Base-by-base conservation (phyloP, 2,797 vertebrate genomes). In the Brachyrhaphis roseni region DNA sequence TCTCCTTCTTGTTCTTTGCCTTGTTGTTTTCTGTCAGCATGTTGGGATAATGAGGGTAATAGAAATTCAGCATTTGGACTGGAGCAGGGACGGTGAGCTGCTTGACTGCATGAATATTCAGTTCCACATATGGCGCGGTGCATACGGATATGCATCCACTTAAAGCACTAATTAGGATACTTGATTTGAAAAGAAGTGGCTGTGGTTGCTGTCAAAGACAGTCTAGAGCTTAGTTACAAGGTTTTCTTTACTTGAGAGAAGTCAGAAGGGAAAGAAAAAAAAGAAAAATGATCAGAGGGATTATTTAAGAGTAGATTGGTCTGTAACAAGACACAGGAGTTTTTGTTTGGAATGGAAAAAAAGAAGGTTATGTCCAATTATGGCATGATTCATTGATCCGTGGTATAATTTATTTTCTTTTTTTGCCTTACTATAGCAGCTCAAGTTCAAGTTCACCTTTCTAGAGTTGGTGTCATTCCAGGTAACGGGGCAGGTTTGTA, bases 61-160 rank as follows among this genome's bases (percentile, higher is more conserved):
- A 87, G 84, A 89, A 90, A 80, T 43, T 75, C 83, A 78, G 83
- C 77, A 59, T 89, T 92, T 72, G 85, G 87, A 84, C 86, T 79
- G 4, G 81, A 85, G 88, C 75, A 10, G 85, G 84, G 87, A 87
- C 85, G 81, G 81, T 80, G 78, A 64, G 83, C 89, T 85, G 80
- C 41, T 82, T 4, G 81, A 64, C 87, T 47, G 39, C 91, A 96
- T 96, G 94, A 94, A 96, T 96, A 96, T 96, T 96, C 93, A 95
- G 86, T 26, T 78, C 82, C 49, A 84, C 95, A 95, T 95, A 95
- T 95, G 95, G 94, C 59, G 72, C 71, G 0, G 75, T 49, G 89
- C 93, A 87, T 89, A 78, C 83, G 75, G 87, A 88, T 86, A 89
- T 82, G 88, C 93, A 92, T 93, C 89, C 89, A 88, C 88, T 93